Percentiles rank a stretch among this genome's conserved stretches.
These are phyloP conservation scores for Cryptocheilus praepositus DNA, from an alignment of 2,888 invertebrate species.

Conservation along the genomic window DNA sequence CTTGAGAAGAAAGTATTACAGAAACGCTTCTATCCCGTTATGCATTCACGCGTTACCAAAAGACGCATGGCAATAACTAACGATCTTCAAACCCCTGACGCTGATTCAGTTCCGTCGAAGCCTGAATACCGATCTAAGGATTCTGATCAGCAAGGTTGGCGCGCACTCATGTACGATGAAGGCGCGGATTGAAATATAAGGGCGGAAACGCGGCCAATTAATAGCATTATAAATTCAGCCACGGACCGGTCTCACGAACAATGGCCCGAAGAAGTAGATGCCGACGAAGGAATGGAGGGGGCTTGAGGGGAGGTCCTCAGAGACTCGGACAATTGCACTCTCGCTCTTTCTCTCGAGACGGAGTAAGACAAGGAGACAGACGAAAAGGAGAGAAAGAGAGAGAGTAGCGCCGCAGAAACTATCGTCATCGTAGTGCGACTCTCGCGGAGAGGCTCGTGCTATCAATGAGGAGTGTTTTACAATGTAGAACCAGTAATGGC, in stretches of 20 bases:
- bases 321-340: conserved; percentile 8
- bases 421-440: conserved; percentile 27
- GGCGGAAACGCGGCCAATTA: conserved; percentile 67
- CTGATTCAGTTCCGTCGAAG: conserved; percentile 25
- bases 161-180: conserved; percentile 12
- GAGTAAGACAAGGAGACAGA: background rate
- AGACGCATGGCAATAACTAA: background rate
- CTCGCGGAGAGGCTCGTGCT: conserved; percentile 20
- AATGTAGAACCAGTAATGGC: conserved; percentile 61
- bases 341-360: conserved; percentile 10
- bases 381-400: conserved; percentile 3
- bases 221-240: conserved; percentile 67
- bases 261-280: conserved; percentile 46
- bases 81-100: conserved; percentile 8
- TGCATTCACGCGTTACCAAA: too few species aligned
- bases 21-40: too few species aligned
- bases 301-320: background rate
- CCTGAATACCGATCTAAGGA: conserved; percentile 33
- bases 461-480: conserved; percentile 66
- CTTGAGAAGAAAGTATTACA: too few species aligned
- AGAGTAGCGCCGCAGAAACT: conserved; percentile 11
- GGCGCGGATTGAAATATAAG: conserved; percentile 64
- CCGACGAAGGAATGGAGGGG: conserved; percentile 5
- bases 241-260: conserved; percentile 60
- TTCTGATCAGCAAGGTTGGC: conserved; percentile 19